Evolutionary conservation across 2,888 invertebrate species (phyloP).

Genomic region (Mamestra brassicae): DNA sequence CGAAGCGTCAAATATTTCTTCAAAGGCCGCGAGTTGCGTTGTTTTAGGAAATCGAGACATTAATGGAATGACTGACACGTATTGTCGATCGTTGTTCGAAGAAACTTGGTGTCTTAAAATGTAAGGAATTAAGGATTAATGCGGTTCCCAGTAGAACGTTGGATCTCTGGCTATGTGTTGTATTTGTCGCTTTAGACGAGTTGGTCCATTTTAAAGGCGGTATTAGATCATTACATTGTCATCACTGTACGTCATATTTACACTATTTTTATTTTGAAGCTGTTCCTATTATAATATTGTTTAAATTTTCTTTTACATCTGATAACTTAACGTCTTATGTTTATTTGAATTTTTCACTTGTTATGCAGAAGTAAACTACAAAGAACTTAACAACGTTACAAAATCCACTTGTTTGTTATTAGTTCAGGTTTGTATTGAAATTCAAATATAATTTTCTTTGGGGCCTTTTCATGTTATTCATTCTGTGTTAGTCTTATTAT

Average conservation of each 20-base stretch:
- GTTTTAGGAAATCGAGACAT: slow-evolving; percentile 87
- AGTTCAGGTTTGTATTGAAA: slow-evolving; percentile 70
- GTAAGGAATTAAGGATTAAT: slow-evolving; percentile 78
- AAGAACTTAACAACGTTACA: slow-evolving; percentile 15
- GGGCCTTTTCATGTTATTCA: slow-evolving; percentile 72
- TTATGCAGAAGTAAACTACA: neutral
- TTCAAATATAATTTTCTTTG: slow-evolving; percentile 73
- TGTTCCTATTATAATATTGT: neutral
- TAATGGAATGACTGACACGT: slow-evolving; percentile 89
- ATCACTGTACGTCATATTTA: neutral
- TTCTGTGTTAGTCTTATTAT: slow-evolving; percentile 80
- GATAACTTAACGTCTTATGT: no score
- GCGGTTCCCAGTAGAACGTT: slow-evolving; percentile 72
- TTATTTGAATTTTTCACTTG: neutral
- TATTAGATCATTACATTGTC: neutral
- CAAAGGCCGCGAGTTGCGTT: slow-evolving; percentile 79
- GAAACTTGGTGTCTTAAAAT: slow-evolving; percentile 81
- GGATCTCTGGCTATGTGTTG: slow-evolving; percentile 44
- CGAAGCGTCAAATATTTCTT: slow-evolving; percentile 87
- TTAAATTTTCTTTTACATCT: neutral
- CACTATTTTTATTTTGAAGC: no score
- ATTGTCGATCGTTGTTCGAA: slow-evolving; percentile 81
- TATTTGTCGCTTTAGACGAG: slow-evolving; percentile 42
- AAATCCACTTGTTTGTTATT: slow-evolving; percentile 57
- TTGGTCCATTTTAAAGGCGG: neutral